Evolutionary conservation across 2,888 invertebrate genomes (phyloP).

Genomic region (Drosophila meridionalis): DNA sequence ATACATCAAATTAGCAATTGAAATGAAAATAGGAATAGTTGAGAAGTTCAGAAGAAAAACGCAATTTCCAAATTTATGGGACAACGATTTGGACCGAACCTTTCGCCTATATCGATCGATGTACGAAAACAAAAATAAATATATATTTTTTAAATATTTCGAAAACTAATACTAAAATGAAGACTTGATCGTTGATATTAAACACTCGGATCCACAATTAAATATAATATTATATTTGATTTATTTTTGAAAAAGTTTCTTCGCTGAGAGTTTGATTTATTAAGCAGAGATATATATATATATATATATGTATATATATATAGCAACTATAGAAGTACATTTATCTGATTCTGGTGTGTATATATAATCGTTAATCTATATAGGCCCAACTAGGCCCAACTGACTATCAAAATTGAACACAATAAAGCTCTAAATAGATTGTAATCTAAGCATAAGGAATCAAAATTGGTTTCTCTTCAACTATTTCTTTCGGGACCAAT

Average conservation of each 20-base stretch:
- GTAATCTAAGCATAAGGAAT: constrained; percentile 35
- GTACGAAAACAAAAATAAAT: not conserved
- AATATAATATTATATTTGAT: not conserved
- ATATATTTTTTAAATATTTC: not conserved
- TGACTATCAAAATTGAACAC: constrained; percentile 66
- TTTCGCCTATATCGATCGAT: not conserved
- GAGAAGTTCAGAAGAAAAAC: not conserved
- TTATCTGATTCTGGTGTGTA: constrained; percentile 26
- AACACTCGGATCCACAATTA: not conserved
- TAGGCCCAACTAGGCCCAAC: constrained; percentile 21
- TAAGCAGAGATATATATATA: constrained; percentile 35
- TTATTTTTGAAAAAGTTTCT: constrained; percentile 10
- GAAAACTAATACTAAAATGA: not conserved
- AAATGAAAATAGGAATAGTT: not conserved
- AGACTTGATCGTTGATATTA: not conserved
- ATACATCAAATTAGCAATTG: not conserved
- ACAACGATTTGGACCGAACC: not conserved
- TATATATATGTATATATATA: constrained; percentile 1
- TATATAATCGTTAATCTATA: constrained; percentile 38
- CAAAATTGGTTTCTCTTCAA: constrained; percentile 1
- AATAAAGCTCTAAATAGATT: constrained; percentile 71
- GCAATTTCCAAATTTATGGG: not conserved
- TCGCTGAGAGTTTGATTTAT: constrained; percentile 41
- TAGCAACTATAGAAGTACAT: constrained; percentile 41
- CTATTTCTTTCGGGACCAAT: not conserved